These are phyloP conservation scores for Drosophila baimaii DNA, from an alignment of 1,140 invertebrate species.

Conservation along the genomic window DNA sequence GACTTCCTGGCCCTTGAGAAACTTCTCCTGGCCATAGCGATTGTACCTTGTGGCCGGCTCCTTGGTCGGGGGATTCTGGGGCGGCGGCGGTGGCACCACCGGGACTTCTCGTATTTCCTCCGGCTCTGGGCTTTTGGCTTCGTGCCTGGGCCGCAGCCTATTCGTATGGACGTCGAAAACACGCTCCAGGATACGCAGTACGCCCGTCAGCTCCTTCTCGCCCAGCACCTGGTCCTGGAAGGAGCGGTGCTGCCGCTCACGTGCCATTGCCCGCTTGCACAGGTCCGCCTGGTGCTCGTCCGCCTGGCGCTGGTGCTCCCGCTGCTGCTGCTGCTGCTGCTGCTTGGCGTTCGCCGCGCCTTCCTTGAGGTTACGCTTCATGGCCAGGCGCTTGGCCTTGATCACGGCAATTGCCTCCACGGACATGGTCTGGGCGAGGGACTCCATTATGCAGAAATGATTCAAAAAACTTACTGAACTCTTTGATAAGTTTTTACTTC, in stretches of 20 bases:
- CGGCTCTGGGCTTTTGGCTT: constrained; percentile 86
- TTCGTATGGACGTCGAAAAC: constrained; percentile 13
- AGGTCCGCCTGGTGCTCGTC: constrained; percentile 13
- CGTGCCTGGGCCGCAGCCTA: background rate
- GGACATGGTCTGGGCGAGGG: constrained; percentile 95
- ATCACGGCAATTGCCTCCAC: constrained; percentile 98
- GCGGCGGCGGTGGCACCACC: constrained; percentile 95
- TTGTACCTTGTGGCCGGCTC: constrained; percentile 92
- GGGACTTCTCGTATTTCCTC: constrained; percentile 90
- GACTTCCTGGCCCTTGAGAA: constrained; percentile 91
- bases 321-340: background rate
- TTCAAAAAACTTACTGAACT: no score
- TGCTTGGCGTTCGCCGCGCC: constrained; percentile 89
- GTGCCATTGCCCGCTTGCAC: constrained; percentile 21
- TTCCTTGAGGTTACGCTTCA: constrained; percentile 90
- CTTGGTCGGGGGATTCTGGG: constrained; percentile 90
- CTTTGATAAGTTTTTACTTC: no score
- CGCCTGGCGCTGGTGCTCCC: background rate
- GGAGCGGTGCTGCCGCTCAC: constrained; percentile 24
- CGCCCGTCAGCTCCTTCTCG: constrained; percentile 33
- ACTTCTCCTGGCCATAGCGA: constrained; percentile 98
- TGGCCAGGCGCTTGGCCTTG: constrained; percentile 97
- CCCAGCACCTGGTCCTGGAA: constrained; percentile 26
- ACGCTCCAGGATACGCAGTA: background rate
- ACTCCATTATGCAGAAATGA: constrained; percentile 9